Evolutionary conservation across 2,113 vertebrate species (phyloP), one percentile per base, ranked within the genome.

Genomic region (Gopherus flavomarginatus): DNA sequence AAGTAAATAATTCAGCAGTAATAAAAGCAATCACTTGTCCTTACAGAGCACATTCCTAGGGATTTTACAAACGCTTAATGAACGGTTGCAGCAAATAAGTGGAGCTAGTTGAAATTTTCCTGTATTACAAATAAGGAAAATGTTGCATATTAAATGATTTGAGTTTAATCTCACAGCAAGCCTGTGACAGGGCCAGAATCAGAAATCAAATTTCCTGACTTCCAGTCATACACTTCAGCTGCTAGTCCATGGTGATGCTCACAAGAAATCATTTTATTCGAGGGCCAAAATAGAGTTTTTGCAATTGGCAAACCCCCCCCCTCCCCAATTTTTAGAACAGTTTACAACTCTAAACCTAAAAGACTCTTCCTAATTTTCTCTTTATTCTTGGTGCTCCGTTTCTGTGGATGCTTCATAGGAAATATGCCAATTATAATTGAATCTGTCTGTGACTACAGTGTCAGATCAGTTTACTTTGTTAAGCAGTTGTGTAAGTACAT

Each of bases 91-190:
- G 26, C 42, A 52, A 77, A 87, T 92, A 91, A 54, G 93, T 95
- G 90, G 38, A 96, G 90, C 95, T 90, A 54, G 87, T 89, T 93
- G 75, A 78, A 88, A 90, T 88, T 91, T 93, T 69, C 79, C 75
- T 57, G 56, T 84, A 88, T 90, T 92, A 85, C 93, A 90, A 95
- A 80, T 78, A 86, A 88, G 42, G 44, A 78, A 78, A 44, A 27
- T 14, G 35, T 72, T 72, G 19, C 35, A 72, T 22, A 22, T 72
- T 72, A 72, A 38, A 19, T 38, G 19, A 72, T 21, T 72, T 38
- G 16, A 38, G n/a, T 72, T 38, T 35, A 69, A 69, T 69, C 35
- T 72, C 19, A 21, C 65, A 72, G 12, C 12, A 27, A 16, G 24
- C 24, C 42, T 47, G 42, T 78, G 42, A 12, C 69, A 75, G 11